Evolutionary conservation across 2,888 invertebrate genomes (phyloP).

Genomic region (Phytoseiulus persimilis): DNA sequence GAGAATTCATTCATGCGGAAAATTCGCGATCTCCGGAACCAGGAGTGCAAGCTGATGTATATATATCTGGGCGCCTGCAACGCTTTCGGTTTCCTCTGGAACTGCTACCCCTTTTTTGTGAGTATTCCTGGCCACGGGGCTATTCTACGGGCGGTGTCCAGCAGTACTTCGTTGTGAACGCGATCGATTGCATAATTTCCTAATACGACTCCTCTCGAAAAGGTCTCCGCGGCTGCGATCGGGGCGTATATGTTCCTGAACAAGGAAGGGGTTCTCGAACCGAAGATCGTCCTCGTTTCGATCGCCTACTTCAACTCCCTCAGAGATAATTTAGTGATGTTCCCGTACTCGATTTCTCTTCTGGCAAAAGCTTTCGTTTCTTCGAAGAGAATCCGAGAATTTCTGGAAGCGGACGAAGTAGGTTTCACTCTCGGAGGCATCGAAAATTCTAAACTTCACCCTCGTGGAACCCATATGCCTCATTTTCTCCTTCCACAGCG

Average conservation of each 20-base stretch:
- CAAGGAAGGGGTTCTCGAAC: conserved; percentile 43
- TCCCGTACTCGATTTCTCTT: not conserved
- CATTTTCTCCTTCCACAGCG: too few relatives aligned
- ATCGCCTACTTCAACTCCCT: not conserved
- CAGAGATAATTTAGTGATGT: not conserved
- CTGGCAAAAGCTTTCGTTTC: not conserved
- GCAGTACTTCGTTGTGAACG: not conserved
- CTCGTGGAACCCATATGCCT: too few relatives aligned
- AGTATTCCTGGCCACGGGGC: conserved; percentile 13
- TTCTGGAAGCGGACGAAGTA: conserved; percentile 5
- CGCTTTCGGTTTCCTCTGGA: conserved; percentile 44
- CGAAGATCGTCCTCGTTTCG: conserved; percentile 45
- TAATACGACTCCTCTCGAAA: too few relatives aligned
- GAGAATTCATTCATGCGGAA: conserved; percentile 44
- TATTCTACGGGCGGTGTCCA: too few relatives aligned
- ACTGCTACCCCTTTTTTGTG: conserved; percentile 44
- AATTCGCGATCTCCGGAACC: conserved; percentile 41
- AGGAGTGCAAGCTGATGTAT: conserved; percentile 42
- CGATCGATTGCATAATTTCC: not conserved
- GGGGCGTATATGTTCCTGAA: conserved; percentile 66
- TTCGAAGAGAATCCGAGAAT: not conserved
- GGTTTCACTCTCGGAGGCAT: not conserved
- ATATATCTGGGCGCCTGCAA: conserved; percentile 43
- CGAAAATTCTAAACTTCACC: too few relatives aligned
- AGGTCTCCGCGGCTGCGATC: conserved; percentile 56